Percentiles rank a stretch among this genome's conserved stretches.
Conservation (phyloP, 2,113 vertebrate species). For the Stercorarius parasiticus region DNA sequence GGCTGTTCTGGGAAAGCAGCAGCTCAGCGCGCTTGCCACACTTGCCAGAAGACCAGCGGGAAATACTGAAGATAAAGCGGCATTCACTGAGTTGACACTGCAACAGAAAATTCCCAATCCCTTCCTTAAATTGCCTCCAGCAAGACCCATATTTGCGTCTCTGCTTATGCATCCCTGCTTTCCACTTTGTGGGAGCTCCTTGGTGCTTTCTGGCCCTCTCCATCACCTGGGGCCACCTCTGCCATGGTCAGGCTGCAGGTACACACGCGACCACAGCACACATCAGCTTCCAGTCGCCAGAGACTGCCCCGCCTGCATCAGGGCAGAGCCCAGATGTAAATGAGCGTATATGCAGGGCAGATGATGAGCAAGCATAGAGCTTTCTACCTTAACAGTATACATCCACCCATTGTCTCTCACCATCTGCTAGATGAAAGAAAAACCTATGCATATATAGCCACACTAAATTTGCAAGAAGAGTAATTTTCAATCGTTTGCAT, state of each 20-base stretch:
- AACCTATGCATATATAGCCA: background rate
- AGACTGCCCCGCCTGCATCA: accelerated
- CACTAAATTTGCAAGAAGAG: background rate
- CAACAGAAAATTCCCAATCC: background rate
- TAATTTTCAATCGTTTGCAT: conserved; percentile 7
- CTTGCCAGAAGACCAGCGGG: background rate
- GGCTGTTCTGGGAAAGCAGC: background rate
- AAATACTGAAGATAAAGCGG: background rate
- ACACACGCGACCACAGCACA: accelerated
- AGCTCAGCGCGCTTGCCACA: background rate
- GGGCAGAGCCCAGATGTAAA: background rate
- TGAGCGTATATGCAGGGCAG: background rate
- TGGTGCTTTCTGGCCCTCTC: background rate
- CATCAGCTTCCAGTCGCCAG: background rate
- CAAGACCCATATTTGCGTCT: background rate
- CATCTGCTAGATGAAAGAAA: background rate
- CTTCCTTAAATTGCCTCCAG: background rate
- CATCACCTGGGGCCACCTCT: background rate
- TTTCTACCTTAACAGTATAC: background rate
- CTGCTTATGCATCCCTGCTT: background rate
- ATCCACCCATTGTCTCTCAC: background rate
- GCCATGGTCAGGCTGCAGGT: background rate
- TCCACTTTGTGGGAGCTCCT: background rate
- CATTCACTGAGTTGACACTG: background rate
- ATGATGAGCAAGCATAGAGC: background rate